Conservation (phyloP, 2,888 invertebrate species). For the Hirtodrosophila confusa region DNA sequence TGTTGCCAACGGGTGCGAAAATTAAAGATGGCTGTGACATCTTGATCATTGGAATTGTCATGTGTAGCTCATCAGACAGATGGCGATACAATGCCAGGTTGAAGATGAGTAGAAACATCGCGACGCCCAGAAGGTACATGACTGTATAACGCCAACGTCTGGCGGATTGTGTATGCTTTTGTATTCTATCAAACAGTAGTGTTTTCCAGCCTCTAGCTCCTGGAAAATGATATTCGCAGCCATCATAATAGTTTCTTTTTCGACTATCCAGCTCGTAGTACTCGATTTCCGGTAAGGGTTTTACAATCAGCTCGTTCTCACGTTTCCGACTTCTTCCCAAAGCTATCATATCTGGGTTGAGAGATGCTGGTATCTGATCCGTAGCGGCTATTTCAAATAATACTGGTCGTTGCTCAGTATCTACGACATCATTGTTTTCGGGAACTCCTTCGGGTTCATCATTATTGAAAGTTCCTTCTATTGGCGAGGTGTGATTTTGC, state of each 20-base stretch:
- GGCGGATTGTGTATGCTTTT: background rate
- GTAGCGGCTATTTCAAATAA: too few species aligned
- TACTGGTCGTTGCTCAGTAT: too few species aligned
- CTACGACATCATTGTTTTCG: too few species aligned
- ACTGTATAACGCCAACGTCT: conserved; percentile 22
- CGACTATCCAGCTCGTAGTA: conserved; percentile 14
- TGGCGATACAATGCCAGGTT: conserved; percentile 20
- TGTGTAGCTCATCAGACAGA: conserved; percentile 11
- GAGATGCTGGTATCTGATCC: too few species aligned
- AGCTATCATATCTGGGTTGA: too few species aligned
- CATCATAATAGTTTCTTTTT: conserved; percentile 34
- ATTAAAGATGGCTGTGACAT: conserved; percentile 42
- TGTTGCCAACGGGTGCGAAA: conserved; percentile 26
- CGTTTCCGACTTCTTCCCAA: too few species aligned
- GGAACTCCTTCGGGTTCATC: too few species aligned
- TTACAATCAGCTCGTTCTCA: conserved; percentile 12
- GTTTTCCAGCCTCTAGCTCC: background rate
- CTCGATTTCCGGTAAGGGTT: background rate
- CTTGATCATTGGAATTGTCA: conserved; percentile 1
- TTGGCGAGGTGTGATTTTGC: too few species aligned
- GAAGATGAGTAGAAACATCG: conserved; percentile 1
- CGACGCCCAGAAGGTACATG: background rate
- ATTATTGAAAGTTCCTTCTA: too few species aligned
- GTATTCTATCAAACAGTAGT: conserved; percentile 18
- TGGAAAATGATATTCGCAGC: conserved; percentile 59